A percentile compares a stretch with the other conserved stretches of the same genome.
phyloP scores from a whole-genome alignment of 2,888 invertebrate species.

The Thecocarcelia acutangulata region DNA sequence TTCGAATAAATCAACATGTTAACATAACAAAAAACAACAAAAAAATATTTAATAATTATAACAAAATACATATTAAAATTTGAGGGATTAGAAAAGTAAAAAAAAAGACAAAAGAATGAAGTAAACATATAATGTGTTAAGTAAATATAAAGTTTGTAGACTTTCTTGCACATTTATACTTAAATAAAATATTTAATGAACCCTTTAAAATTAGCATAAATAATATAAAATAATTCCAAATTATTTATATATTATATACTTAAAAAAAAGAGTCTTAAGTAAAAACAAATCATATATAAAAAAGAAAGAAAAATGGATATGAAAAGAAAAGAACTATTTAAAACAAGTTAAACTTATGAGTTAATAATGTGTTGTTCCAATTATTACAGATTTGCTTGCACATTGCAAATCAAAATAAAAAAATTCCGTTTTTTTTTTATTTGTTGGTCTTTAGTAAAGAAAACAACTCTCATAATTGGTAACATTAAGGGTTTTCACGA shows the following conservation, averaged over 20 bases:
- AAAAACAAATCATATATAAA: constrained; percentile 12
- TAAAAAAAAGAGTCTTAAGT: constrained; percentile 54
- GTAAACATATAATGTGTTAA: constrained; percentile 60
- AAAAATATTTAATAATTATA: constrained; percentile 56
- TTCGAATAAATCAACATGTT: constrained; percentile 66
- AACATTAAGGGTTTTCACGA: too few species aligned
- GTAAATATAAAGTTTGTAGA: constrained; percentile 69
- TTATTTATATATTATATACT: constrained; percentile 67
- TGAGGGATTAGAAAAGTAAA: constrained; percentile 48
- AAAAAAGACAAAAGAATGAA: constrained; percentile 15
- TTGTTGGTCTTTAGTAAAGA: too few species aligned
- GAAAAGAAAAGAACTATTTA: constrained; percentile 23
- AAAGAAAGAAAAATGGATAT: constrained; percentile 40
- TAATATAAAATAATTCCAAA: constrained; percentile 68
- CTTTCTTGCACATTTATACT: constrained; percentile 67
- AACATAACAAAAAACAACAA: constrained; percentile 62
- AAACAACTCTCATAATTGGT: too few species aligned
- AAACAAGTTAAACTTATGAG: constrained; percentile 53
- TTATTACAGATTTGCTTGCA: too few species aligned
- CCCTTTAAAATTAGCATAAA: constrained; percentile 63
- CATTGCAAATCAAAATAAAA: too few species aligned
- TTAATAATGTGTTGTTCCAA: neutral
- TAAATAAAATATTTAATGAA: constrained; percentile 72
- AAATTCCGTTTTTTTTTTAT: too few species aligned
- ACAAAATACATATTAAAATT: constrained; percentile 36